phyloP scores from a whole-genome alignment of 2,797 vertebrate genomes.

The Halcyon leucocephala region DNA sequence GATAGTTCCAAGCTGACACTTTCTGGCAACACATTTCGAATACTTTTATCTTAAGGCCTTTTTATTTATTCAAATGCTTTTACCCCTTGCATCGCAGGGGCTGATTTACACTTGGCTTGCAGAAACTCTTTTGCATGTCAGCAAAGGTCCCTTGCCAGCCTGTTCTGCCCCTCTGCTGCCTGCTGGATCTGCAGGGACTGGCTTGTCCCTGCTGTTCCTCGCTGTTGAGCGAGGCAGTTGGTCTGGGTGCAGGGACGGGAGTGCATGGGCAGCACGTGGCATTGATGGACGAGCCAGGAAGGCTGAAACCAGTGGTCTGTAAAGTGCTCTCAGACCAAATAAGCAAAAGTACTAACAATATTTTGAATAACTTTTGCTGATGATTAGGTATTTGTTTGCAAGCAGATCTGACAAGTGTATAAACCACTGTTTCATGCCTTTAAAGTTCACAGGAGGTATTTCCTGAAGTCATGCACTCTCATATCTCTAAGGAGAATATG shows the following conservation, averaged over 20 bases:
- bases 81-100: not conserved
- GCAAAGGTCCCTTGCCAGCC: not conserved
- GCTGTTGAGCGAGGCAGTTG: rapidly evolving
- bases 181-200: not conserved
- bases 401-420: not conserved
- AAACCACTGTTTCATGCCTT: not conserved
- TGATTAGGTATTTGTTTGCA: not conserved
- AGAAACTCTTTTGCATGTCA: not conserved
- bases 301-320: not conserved
- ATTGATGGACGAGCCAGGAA: rapidly evolving
- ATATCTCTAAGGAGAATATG: not conserved
- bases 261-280: rapidly evolving
- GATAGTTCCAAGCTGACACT: not conserved
- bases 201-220: not conserved
- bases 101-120: not conserved
- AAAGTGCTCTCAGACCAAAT: not conserved
- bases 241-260: rapidly evolving
- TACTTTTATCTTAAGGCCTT: not conserved
- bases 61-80: not conserved
- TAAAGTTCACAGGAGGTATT: not conserved
- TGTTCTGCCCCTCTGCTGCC: not conserved
- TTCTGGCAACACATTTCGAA: not conserved
- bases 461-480: not conserved
- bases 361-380: not conserved
- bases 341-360: not conserved